A percentile compares a stretch with the other conserved stretches of the same genome.
Evolutionary conservation across 2,113 vertebrate species (phyloP).

Genomic region (Urocynchramus pylzowi): DNA sequence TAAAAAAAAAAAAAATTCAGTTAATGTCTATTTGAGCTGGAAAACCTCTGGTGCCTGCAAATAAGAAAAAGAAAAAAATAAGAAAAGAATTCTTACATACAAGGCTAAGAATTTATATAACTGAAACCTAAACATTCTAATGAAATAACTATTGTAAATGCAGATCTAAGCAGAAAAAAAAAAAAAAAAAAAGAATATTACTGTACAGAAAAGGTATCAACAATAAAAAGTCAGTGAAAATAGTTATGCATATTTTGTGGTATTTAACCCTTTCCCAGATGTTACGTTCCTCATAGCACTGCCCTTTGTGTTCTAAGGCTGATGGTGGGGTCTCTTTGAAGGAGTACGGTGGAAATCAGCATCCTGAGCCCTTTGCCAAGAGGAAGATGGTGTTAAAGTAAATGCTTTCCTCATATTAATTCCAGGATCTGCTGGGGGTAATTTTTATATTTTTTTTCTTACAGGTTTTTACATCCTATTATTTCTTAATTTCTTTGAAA

Average conservation of each 20-base stretch:
- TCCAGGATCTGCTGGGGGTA: background rate
- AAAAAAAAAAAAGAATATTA: background rate
- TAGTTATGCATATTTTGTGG: background rate
- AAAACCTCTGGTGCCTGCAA: background rate
- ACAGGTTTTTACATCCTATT: background rate
- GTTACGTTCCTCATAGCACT: background rate
- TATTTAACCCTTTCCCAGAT: background rate
- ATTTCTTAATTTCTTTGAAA: background rate
- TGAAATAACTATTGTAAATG: background rate
- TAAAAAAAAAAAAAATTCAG: background rate
- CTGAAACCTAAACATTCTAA: background rate
- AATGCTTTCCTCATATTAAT: background rate
- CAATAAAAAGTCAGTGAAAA: background rate
- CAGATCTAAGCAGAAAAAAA: background rate
- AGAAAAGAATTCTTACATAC: background rate
- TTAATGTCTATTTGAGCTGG: background rate
- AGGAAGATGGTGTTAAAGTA: background rate
- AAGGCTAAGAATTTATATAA: background rate
- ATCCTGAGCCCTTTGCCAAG: background rate
- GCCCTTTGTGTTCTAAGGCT: background rate
- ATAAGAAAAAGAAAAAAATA: background rate
- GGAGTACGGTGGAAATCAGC: accelerated
- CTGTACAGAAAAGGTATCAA: background rate
- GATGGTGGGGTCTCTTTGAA: background rate
- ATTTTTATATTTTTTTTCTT: background rate